Evolutionary conservation across 2,113 vertebrate genomes (phyloP), one percentile per base, ranked within the genome.

Genomic region (Thymallus thymallus): DNA sequence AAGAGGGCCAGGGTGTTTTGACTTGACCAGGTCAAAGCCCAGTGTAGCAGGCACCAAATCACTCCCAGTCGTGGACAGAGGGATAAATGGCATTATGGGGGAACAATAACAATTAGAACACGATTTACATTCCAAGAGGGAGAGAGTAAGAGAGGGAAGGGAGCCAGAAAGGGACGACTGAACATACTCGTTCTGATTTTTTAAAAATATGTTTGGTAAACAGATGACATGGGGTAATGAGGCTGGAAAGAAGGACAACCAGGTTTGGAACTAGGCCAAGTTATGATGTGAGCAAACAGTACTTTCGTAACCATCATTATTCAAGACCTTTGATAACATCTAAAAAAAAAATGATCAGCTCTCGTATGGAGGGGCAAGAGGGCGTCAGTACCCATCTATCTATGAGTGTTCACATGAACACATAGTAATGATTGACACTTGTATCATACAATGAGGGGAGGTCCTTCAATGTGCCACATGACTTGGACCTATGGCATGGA

Each of bases 1-100:
- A 72, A 61, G 55, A 72, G 68, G 67, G 29, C 48, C 14, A 7
- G 26, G 63, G 65, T 82, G 61, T 79, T 83, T 84, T 84, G 82
- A 88, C 82, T 41, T 83, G 87, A 88, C 85, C 75, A 13, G 84
- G 87, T 87, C 78, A 88, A 46, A 75, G 23, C 64, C 12, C 35
- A 72, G 48, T 32, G 56, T 74, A 76, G 75, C 62, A 71, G 70
- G 58, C 75, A 65, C 20, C 13, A 83, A 83, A 86, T 85, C 71
- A 77, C 63, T 88, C 77, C 80, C 82, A 80, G 80, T 22, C 32
- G 73, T 64, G 73, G 69, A 69, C 69, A 73, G 18, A 16, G 30
- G 66, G 64, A 76, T 86, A 86, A 85, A 87, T 74, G 29, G 77
- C 75, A 84, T 85, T 82, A 84, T 69, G 60, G 72, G 30, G 75